Evolutionary conservation across 2,888 invertebrate genomes (phyloP).

Genomic region (Hanleya hanleyi): DNA sequence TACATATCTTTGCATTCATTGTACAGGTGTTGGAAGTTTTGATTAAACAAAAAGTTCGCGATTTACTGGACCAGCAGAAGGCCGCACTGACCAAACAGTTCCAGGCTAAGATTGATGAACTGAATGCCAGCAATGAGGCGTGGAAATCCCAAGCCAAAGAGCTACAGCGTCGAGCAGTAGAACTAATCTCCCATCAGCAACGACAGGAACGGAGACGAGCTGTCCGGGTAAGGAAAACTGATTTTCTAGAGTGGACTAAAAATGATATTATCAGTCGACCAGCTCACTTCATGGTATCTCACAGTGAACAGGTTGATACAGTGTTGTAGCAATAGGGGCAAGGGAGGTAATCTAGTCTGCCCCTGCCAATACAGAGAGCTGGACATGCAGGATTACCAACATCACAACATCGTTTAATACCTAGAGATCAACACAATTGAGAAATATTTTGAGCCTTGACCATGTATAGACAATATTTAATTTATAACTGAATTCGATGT

Average conservation of each 20-base stretch:
- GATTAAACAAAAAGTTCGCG: neutral
- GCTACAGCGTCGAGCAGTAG: conserved; percentile 55
- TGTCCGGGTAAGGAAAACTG: conserved; percentile 52
- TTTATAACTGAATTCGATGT: no score
- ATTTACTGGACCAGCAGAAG: neutral
- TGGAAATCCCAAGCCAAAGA: conserved; percentile 58
- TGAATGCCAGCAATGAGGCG: conserved; percentile 48
- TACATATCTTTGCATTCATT: neutral
- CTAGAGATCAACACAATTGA: no score
- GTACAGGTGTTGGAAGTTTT: neutral
- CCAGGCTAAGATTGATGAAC: conserved; percentile 46
- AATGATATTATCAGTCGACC: no score
- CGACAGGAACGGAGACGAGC: conserved; percentile 61
- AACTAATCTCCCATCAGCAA: conserved; percentile 56
- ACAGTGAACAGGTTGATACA: no score
- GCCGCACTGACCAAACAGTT: conserved; percentile 17
- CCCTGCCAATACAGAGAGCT: neutral
- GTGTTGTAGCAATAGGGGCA: no score
- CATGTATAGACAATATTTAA: no score
- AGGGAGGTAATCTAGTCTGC: no score
- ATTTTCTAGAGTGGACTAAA: no score
- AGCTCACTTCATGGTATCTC: no score
- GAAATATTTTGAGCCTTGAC: no score
- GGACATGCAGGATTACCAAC: no score
- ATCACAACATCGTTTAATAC: no score